A percentile compares a stretch with the other conserved stretches of the same genome.
These are phyloP conservation scores for Orcinus orca DNA, from an alignment of 2,113 vertebrate genomes.

Conservation along the genomic window DNA sequence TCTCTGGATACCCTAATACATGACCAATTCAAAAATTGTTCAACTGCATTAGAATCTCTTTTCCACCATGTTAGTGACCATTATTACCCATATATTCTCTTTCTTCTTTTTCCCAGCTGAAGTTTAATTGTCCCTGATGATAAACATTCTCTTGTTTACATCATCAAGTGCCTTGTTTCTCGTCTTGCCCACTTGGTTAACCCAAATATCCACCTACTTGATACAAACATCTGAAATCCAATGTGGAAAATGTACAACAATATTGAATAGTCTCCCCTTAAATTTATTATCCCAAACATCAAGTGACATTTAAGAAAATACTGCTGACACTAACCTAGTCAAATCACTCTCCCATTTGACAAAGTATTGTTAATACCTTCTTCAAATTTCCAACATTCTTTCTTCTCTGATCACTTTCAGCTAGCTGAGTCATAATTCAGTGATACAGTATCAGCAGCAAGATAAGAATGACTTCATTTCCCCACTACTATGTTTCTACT, in stretches of 20 bases:
- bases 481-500: too few species aligned
- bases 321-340: not conserved
- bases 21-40: not conserved
- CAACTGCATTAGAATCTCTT: not conserved
- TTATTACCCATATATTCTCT: rapidly evolving
- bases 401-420: not conserved
- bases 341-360: not conserved
- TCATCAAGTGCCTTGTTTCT: not conserved
- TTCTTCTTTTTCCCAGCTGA: not conserved
- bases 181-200: not conserved
- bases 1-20: not conserved
- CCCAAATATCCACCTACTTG: not conserved
- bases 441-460: not conserved
- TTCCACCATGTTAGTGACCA: not conserved
- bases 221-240: not conserved
- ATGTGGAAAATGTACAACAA: not conserved
- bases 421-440: not conserved
- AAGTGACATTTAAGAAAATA: not conserved
- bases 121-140: not conserved
- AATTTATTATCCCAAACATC: not conserved
- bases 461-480: not conserved
- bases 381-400: not conserved
- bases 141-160: not conserved
- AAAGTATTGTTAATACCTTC: not conserved
- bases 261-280: not conserved